phyloP scores from a whole-genome alignment of 2,113 vertebrate genomes.

The Cacatua alba region DNA sequence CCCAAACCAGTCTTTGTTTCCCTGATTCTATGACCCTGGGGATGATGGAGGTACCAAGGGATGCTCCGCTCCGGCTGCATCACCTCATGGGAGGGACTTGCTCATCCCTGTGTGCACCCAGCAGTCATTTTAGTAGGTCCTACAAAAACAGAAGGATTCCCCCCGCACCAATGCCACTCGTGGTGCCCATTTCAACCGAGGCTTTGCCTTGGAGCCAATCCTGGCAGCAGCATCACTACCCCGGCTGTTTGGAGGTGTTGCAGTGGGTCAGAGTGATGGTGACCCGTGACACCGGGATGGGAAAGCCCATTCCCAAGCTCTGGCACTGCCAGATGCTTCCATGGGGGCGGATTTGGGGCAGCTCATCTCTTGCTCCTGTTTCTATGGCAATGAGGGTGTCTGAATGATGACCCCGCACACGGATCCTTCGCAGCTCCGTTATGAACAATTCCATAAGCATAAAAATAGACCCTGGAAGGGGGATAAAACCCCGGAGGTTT shows the following conservation, averaged over 20 bases:
- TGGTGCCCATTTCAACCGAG: fast-evolving
- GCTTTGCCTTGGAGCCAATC: not conserved
- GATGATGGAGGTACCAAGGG: not conserved
- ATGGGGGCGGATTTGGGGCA: not conserved
- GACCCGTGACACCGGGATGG: not conserved
- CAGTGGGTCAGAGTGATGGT: too few relatives aligned
- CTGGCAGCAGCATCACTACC: not conserved
- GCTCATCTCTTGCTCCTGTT: not conserved
- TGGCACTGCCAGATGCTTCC: not conserved
- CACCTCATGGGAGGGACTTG: not conserved
- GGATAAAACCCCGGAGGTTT: not conserved
- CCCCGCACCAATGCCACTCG: fast-evolving
- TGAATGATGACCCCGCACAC: not conserved
- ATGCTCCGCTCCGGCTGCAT: fast-evolving
- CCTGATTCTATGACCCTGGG: not conserved
- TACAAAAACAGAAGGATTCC: not conserved
- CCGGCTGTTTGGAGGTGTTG: not conserved
- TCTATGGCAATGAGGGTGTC: not conserved
- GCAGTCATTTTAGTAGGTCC: not conserved
- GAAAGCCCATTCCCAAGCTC: not conserved
- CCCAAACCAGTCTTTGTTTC: not conserved
- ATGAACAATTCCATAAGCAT: not conserved
- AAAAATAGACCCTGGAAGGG: not conserved
- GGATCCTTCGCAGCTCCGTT: not conserved
- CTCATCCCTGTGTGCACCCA: fast-evolving